Evolutionary conservation across 2,888 invertebrate genomes (phyloP), one percentile per base, ranked within the genome.

Genomic region (Dolichopus griseipennis): DNA sequence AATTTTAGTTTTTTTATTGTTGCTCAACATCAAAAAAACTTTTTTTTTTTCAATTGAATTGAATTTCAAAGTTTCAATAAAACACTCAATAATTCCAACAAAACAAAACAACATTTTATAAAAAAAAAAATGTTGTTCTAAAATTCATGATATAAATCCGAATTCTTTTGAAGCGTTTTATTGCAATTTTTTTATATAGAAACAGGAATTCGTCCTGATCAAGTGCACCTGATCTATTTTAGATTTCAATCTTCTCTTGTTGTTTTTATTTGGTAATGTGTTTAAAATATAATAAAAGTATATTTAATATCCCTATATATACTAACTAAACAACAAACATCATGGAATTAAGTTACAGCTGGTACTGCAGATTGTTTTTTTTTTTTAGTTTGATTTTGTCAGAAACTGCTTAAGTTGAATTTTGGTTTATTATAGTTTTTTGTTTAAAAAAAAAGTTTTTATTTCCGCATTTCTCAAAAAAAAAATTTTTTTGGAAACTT

Each of bases 161-260:
- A 52, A 52, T 52, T 7, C 52, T n/a, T 52, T 52, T 52, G 52
- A 52, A 52, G 52, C 18, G 18, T 52, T 52, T 52, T 52, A 52
- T 52, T 52, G 18, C 12, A 52, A 15, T 52, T 52, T 52, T 18
- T n/a, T n/a, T n/a, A n/a, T n/a, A n/a, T n/a, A 37, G 18, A 52
- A 52, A 52, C 52, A 18, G 15, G 52, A 52, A 18, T 52, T 12
- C 15, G 41, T 12, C 27, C 37, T 37, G n/a, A 52, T 52, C 52
- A 52, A 52, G 52, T 52, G 52, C 52, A 52, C 52, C 52, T 52
- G 52, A 52, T 52, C n/a, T 52, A 52, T 52, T 52, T n/a, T 52
- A 18, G 9, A 52, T 52, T 52, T 4, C 2, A 27, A 27, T 27
- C 3, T 27, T 27, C 27, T 27, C 5, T 27, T 27, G 27, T 27